Conservation (phyloP, 1,140 invertebrate genomes). For the Hyles vespertilio region DNA sequence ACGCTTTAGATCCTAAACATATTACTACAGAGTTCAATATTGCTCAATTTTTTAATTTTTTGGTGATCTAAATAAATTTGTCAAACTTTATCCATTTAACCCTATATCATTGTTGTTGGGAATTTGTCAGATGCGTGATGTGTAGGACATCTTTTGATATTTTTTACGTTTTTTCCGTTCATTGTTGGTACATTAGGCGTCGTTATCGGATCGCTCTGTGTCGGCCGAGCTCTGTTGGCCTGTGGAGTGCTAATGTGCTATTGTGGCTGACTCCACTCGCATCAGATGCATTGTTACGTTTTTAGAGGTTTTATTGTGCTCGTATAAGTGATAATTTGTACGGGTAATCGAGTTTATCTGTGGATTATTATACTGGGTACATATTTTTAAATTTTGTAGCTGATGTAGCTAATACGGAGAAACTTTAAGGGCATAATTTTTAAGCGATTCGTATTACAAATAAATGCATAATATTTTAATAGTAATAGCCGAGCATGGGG, state of each 20-base stretch:
- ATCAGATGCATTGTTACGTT: no score
- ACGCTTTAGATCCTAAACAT: constrained; percentile 9
- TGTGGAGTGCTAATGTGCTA: constrained; percentile 42
- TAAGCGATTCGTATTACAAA: no score
- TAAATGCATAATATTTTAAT: no score
- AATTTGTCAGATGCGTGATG: constrained; percentile 63
- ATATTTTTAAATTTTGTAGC: no score
- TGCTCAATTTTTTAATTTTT: constrained; percentile 7
- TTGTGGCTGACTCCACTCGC: no score
- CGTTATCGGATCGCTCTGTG: constrained; percentile 34
- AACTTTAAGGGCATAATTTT: no score
- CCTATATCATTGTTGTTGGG: constrained; percentile 64
- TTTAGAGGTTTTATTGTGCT: constrained; percentile 1
- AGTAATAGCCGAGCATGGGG: no score
- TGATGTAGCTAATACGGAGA: no score
- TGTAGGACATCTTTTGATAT: constrained; percentile 42
- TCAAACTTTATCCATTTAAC: constrained; percentile 55
- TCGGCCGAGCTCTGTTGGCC: neutral
- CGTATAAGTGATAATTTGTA: constrained; percentile 2
- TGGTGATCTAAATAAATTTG: constrained; percentile 22
- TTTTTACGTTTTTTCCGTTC: constrained; percentile 33
- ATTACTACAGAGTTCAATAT: constrained; percentile 14
- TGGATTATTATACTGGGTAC: no score
- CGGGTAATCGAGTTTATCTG: no score
- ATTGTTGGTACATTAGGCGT: constrained; percentile 53